Conservation (phyloP, 2,113 vertebrate species). For the Sphyrna mokarran region DNA sequence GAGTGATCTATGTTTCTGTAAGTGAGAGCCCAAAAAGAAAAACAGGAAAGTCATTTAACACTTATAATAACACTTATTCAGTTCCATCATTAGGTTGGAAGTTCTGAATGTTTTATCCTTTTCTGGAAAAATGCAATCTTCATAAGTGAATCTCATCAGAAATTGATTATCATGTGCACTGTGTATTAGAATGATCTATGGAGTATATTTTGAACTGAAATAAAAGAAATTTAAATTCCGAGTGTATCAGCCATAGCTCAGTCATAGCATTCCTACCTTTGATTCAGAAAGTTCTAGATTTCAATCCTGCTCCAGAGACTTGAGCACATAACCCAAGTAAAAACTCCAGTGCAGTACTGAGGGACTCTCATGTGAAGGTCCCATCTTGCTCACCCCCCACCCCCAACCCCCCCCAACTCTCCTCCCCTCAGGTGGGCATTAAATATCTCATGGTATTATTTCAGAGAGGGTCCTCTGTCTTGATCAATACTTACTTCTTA, state of each 20-base stretch:
- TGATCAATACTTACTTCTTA: background rate
- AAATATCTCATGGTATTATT: background rate
- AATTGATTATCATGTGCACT: background rate
- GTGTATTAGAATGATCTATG: background rate
- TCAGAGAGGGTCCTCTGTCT: background rate
- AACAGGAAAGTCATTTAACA: background rate
- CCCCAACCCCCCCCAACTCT: too few relatives aligned
- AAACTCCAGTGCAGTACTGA: background rate
- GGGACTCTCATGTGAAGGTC: background rate
- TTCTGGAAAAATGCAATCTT: background rate
- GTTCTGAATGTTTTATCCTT: background rate
- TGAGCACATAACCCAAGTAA: background rate
- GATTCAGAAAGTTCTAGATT: background rate
- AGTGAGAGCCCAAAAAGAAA: background rate
- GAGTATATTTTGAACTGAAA: background rate
- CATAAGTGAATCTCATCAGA: background rate
- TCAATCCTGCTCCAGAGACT: background rate
- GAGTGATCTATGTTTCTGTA: too few relatives aligned
- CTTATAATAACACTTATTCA: background rate
- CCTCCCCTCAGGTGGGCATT: background rate
- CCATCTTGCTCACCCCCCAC: background rate
- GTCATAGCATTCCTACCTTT: background rate
- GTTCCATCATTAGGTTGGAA: background rate
- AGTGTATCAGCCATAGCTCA: background rate
- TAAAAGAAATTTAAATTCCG: background rate